Conservation (phyloP, 2,113 vertebrate species). For the Mystacornis crossleyi region DNA sequence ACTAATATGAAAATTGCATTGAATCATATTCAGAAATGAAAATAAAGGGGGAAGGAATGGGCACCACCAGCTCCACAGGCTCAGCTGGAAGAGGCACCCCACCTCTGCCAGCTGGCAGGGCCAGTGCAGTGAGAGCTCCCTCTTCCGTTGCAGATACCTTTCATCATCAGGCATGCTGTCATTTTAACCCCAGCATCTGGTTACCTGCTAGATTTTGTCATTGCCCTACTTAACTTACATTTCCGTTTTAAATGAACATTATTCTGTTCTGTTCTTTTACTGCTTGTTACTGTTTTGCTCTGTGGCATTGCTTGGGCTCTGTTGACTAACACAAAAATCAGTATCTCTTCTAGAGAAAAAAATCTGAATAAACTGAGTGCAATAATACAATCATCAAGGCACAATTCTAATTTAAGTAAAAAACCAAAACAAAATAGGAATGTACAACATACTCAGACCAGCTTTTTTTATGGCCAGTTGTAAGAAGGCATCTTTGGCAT, state of each 20-base stretch:
- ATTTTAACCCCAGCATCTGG: not conserved
- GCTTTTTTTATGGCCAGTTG: not conserved
- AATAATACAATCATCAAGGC: not conserved
- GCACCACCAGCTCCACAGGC: not conserved
- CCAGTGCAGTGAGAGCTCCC: conserved; percentile 41
- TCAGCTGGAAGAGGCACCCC: not conserved
- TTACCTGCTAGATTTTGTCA: not conserved
- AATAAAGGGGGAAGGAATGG: not conserved
- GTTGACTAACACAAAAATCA: not conserved
- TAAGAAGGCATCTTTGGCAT: not conserved
- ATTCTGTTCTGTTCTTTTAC: not conserved
- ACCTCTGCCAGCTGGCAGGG: not conserved
- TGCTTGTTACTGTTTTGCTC: not conserved
- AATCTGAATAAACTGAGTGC: not conserved
- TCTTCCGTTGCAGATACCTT: not conserved
- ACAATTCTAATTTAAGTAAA: not conserved
- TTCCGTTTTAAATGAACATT: not conserved
- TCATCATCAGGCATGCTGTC: rapidly evolving
- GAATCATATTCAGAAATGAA: not conserved
- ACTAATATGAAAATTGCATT: not conserved
- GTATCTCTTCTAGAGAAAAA: not conserved
- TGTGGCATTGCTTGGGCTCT: not conserved
- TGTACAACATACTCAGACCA: not conserved
- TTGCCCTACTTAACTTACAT: not conserved
- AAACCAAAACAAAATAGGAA: not conserved